Evolutionary conservation across 2,888 invertebrate species (phyloP).

Genomic region (Aquatica leii): DNA sequence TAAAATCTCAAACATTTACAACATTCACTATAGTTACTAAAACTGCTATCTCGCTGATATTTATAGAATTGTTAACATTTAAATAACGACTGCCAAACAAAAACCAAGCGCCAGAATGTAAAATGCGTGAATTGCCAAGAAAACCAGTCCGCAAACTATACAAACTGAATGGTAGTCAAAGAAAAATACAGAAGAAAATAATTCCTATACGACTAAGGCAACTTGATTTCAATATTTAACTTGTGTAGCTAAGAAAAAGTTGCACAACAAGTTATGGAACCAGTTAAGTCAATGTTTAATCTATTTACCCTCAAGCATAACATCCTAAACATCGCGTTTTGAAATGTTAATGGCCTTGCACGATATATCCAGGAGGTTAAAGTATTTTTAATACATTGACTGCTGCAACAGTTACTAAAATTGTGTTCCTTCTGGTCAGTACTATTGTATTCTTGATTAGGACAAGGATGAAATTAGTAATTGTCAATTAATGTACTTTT

Average conservation of each 20-base stretch:
- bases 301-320: constrained; percentile 6
- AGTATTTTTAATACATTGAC: no score
- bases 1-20: constrained; percentile 8
- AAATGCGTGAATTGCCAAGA: not conserved
- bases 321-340: not conserved
- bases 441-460: no score
- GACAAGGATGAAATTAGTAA: no score
- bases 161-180: not conserved
- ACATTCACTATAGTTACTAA: constrained; percentile 10
- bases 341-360: not conserved
- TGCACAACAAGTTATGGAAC: no score
- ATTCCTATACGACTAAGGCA: not conserved
- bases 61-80: constrained; percentile 13
- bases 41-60: constrained; percentile 5
- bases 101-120: not conserved
- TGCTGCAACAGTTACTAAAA: no score
- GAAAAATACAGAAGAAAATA: constrained; percentile 7
- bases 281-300: constrained; percentile 8
- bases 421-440: no score
- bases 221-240: not conserved
- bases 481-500: no score
- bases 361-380: not conserved
- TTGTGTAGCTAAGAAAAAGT: constrained; percentile 8
- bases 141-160: constrained; percentile 8
- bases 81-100: constrained; percentile 9